Conservation (phyloP, 2,113 vertebrate species). For the Sciurus niger region DNA sequence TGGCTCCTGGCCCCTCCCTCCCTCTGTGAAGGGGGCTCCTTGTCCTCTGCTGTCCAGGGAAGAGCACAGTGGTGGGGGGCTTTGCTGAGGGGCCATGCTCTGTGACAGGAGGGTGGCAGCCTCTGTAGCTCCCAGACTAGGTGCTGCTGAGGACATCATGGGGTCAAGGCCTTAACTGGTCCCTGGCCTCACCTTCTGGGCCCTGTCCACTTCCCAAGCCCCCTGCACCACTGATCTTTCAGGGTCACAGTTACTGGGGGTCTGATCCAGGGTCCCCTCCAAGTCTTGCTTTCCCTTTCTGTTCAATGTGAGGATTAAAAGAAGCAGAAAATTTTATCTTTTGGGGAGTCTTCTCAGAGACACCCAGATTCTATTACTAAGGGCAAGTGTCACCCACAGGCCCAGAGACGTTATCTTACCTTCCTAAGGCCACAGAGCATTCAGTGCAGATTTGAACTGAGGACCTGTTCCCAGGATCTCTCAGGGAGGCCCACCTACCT, state of each 20-base stretch:
- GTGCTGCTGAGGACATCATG: background rate
- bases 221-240: background rate
- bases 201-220: background rate
- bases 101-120: background rate
- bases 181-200: background rate
- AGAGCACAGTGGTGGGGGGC: background rate
- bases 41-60: too few species aligned
- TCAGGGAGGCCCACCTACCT: fast-evolving
- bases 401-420: background rate
- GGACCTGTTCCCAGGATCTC: background rate
- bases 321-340: background rate
- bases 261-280: background rate
- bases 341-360: background rate
- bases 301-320: background rate
- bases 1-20: background rate
- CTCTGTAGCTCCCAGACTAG: fast-evolving
- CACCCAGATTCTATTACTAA: background rate
- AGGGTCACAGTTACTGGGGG: too few species aligned
- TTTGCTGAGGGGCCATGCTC: background rate
- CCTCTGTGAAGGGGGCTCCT: background rate
- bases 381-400: background rate
- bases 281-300: background rate
- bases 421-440: background rate
- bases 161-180: background rate
- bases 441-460: background rate